phyloP scores from a whole-genome alignment of 2,888 invertebrate genomes.

The Pachymerium ferrugineum region DNA sequence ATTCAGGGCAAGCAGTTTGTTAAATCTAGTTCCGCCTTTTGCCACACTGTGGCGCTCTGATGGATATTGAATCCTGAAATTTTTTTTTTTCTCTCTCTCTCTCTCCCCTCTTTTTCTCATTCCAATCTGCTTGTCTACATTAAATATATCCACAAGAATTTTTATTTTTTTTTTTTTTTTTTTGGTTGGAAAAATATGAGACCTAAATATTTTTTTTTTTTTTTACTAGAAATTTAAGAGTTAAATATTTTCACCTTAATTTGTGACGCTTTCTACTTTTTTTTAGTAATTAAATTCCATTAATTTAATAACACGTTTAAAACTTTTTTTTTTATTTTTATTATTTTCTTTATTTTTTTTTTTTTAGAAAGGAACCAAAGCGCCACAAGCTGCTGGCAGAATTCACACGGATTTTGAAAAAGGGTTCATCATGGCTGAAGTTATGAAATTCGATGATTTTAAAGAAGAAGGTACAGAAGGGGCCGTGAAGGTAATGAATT shows the following conservation, averaged over 20 bases:
- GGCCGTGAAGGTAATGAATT: slow-evolving; percentile 65
- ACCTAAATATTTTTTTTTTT: background rate
- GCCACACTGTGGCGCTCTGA: background rate
- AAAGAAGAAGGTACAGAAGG: slow-evolving; percentile 91
- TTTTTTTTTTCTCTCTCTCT: background rate
- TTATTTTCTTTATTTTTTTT: slow-evolving; percentile 34
- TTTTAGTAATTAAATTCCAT: too few species aligned
- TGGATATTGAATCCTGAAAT: too few species aligned
- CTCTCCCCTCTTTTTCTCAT: too few species aligned
- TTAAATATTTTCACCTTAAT: too few species aligned
- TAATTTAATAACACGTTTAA: too few species aligned
- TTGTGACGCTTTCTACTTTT: too few species aligned
- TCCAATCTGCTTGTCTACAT: too few species aligned
- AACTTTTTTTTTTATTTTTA: slow-evolving; percentile 11
- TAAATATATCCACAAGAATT: background rate
- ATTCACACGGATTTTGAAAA: slow-evolving; percentile 99
- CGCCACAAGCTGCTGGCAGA: slow-evolving; percentile 95
- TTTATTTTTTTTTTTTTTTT: background rate
- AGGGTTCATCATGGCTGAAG: slow-evolving; percentile 99
- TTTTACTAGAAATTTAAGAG: too few species aligned
- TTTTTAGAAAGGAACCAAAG: slow-evolving; percentile 88
- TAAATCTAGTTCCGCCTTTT: background rate
- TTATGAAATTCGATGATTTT: slow-evolving; percentile 97
- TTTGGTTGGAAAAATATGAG: background rate
- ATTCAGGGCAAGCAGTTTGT: background rate